Base-by-base conservation (phyloP, 2,113 vertebrate species). In the Tringa solitaria region DNA sequence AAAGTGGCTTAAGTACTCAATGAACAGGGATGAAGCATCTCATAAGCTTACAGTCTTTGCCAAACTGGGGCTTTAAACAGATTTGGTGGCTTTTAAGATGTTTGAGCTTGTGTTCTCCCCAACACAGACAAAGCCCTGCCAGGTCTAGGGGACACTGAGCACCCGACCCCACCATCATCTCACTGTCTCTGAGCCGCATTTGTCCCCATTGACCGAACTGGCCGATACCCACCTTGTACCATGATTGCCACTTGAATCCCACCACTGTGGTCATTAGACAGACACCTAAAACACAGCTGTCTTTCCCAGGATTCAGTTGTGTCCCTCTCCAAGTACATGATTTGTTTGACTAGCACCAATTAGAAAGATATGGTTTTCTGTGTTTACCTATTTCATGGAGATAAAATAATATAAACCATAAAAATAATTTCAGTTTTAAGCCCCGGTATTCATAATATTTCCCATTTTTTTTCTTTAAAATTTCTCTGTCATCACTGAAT, bases 211-310 rank as follows among this genome's bases (percentile, higher is more conserved):
- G 16, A 15, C 39, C 1, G 1, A 33, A 8, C 16, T 27, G 54
- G 22, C 33, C 4, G 1, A 27, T 14, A 21, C 21, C 43, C 54
- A 35, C 53, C 41, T 39, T 24, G 35, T 63, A 32, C 20, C 16
- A 3, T 1, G 1, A 56, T 24, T n/a, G n/a, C 51, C 43, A 12
- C 72, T 33, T 3, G 1, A 76, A 59, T 64, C 28, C 57, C 59
- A 57, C 27, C 7, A 0, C 37, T 41, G 32, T 0, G 26, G 21
- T 39, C 43, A 6, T 41, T 32, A 16, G 12, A 30, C 23, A 64
- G 60, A 35, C 0, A 1, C n/a, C 56, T 57, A 9, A 93, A 87
- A 12, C 20, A 18, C 1, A 0, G 2, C 39, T 1, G 0, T 23
- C 43, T 64, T 63, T 35, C 59, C 57, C 8, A 15, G 51, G 57